Evolutionary conservation across 2,888 invertebrate species (phyloP).

Genomic region (Helicoverpa assulta): DNA sequence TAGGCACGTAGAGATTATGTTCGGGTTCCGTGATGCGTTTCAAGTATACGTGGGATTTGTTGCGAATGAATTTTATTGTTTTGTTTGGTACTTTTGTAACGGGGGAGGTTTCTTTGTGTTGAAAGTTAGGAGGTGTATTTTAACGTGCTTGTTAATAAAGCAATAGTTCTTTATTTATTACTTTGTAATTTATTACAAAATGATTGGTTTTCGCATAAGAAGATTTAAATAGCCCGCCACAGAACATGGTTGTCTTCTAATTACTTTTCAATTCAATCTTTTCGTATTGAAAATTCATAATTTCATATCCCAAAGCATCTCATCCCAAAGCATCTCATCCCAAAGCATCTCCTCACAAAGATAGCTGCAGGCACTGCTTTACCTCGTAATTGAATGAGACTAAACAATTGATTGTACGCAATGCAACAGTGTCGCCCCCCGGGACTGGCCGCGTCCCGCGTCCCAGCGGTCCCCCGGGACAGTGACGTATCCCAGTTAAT

Average conservation of each 20-base stretch:
- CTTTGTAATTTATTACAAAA: no score
- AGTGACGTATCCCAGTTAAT: conserved; percentile 63
- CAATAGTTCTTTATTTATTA: no score
- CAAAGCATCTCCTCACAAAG: neutral
- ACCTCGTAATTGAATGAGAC: conserved; percentile 55
- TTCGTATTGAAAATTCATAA: neutral
- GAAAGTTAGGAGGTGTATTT: conserved; percentile 1
- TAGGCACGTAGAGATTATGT: conserved; percentile 72
- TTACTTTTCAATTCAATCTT: no score
- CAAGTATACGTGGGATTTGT: conserved; percentile 49
- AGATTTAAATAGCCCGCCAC: no score
- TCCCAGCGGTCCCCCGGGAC: conserved; percentile 27
- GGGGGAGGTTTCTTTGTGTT: neutral
- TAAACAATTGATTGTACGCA: conserved; percentile 61
- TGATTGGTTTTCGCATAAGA: no score
- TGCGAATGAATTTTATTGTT: conserved; percentile 28
- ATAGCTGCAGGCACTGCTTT: conserved; percentile 28
- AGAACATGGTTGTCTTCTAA: no score
- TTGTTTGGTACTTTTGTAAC: conserved; percentile 12
- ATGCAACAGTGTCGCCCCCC: conserved; percentile 56
- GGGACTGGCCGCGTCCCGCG: conserved; percentile 36
- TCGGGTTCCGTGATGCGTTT: conserved; percentile 50
- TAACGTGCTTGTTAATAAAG: neutral
- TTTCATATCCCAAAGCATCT: conserved; percentile 16
- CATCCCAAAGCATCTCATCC: conserved; percentile 14